These are phyloP conservation scores for Crotalus tigris DNA, from an alignment of 2,113 vertebrate species.

Conservation along the genomic window DNA sequence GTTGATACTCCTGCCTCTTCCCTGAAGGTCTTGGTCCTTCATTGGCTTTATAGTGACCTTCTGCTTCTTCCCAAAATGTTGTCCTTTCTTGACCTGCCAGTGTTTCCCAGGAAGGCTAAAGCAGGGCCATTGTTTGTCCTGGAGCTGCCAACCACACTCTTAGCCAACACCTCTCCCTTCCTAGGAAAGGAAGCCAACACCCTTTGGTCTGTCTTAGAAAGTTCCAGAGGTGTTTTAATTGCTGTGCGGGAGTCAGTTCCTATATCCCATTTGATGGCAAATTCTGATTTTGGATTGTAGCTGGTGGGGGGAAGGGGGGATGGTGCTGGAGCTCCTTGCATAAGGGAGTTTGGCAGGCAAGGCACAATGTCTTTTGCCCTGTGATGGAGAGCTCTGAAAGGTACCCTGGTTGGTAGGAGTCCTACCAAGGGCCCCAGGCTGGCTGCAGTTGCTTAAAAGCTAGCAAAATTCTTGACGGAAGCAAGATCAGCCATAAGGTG, in stretches of 20 bases:
- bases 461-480: not conserved
- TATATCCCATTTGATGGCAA: not conserved
- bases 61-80: not conserved
- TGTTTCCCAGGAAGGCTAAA: not conserved
- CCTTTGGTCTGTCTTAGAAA: not conserved
- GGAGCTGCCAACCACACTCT: not conserved
- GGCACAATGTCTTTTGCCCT: not conserved
- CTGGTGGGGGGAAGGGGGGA: rapidly evolving
- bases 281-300: not conserved
- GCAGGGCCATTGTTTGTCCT: not conserved
- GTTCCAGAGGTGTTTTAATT: not conserved
- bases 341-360: not conserved
- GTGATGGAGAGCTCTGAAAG: not conserved
- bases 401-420: not conserved
- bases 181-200: not conserved
- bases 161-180: not conserved
- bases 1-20: too few relatives aligned
- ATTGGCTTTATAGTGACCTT: not conserved
- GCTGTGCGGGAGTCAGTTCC: not conserved
- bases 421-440: not conserved
- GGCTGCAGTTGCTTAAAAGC: not conserved
- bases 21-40: not conserved
- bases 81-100: not conserved
- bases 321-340: not conserved
- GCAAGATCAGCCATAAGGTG: not conserved